These are phyloP conservation scores for Petrocephalus microphthalmus DNA, from an alignment of 2,113 vertebrate species.

Conservation along the genomic window DNA sequence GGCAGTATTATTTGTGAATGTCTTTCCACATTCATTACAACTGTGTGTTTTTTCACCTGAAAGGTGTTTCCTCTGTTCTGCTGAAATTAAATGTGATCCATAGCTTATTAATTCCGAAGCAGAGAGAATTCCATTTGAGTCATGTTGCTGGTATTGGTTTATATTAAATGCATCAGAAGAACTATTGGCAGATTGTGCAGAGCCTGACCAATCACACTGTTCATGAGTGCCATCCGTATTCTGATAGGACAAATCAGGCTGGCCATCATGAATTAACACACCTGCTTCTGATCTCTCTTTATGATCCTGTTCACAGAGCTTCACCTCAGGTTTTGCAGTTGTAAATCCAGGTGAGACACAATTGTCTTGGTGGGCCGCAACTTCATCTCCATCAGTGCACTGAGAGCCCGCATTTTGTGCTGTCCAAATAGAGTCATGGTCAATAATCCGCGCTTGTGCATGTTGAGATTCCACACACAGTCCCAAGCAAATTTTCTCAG, in stretches of 20 bases:
- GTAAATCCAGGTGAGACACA: neutral
- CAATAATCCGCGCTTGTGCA: neutral
- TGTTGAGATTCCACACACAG: neutral
- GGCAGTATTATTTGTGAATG: neutral
- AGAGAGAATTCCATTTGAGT: neutral
- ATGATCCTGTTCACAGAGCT: neutral
- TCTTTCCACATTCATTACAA: constrained; percentile 5
- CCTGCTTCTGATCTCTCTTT: neutral
- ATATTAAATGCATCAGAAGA: neutral
- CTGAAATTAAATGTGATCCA: neutral
- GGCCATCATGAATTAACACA: too few species aligned
- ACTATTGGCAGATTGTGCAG: neutral
- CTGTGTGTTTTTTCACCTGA: neutral
- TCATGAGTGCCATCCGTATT: neutral
- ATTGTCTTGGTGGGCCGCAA: neutral
- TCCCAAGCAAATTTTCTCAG: neutral
- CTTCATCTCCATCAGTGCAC: neutral
- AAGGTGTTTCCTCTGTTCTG: neutral
- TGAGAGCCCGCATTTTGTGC: neutral
- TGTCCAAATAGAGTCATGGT: neutral
- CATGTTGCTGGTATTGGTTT: neutral
- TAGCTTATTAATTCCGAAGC: neutral
- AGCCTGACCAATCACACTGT: neutral
- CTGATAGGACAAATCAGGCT: neutral
- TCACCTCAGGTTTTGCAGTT: neutral